Conservation (phyloP, 2,113 vertebrate species). For the Bos javanicus region DNA sequence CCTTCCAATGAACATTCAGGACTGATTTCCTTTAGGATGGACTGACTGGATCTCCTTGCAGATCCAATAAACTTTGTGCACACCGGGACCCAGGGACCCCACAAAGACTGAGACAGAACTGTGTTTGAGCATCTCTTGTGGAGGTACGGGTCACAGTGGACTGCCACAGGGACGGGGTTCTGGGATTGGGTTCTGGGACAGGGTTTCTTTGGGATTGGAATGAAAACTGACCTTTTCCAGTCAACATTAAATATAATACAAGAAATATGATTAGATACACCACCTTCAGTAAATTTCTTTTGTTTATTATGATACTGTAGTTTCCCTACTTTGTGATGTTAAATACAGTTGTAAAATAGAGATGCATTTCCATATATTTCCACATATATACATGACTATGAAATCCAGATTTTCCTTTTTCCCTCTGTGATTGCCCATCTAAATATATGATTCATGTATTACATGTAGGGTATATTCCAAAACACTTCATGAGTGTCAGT, state of each 20-base stretch:
- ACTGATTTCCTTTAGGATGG: not conserved
- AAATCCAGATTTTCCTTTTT: not conserved
- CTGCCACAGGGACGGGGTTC: not conserved
- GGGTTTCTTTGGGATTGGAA: not conserved
- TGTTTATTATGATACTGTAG: not conserved
- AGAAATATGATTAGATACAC: conserved; percentile 7
- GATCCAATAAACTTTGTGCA: not conserved
- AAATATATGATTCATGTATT: not conserved
- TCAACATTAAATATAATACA: conserved; percentile 46
- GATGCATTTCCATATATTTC: not conserved
- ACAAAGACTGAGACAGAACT: not conserved
- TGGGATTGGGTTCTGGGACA: not conserved
- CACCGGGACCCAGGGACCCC: not conserved
- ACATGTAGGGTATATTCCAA: not conserved
- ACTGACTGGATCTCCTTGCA: not conserved
- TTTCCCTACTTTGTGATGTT: not conserved
- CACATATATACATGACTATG: not conserved
- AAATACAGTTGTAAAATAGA: not conserved
- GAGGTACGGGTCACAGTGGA: not conserved
- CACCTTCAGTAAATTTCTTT: not conserved
- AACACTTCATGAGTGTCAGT: not conserved
- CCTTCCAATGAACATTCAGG: not conserved
- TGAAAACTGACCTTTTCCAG: not conserved
- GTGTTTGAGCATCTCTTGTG: not conserved
- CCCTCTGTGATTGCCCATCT: not conserved